Evolutionary conservation across 2,113 vertebrate species (phyloP).

Genomic region (Cynocephalus volans): DNA sequence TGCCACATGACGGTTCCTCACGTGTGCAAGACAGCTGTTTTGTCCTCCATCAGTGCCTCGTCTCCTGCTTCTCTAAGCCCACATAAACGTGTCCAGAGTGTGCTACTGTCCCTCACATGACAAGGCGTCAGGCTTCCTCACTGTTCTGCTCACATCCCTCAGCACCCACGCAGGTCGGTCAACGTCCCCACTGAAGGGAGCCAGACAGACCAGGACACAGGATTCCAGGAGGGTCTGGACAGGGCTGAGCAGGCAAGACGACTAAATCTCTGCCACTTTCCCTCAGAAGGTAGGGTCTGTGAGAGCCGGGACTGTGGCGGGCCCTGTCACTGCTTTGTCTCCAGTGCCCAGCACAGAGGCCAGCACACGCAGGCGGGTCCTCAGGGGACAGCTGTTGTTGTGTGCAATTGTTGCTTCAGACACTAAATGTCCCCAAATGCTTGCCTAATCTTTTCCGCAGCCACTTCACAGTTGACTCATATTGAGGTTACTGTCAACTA

Average conservation of each 20-base stretch:
- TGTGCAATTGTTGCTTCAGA: background rate
- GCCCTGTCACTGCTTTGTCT: background rate
- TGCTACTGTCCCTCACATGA: background rate
- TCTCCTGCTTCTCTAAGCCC: conserved; percentile 15
- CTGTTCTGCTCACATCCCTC: background rate
- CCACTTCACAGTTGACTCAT: background rate
- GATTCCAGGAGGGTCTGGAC: background rate
- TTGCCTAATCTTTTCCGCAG: background rate
- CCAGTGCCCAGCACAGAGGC: background rate
- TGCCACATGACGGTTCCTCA: background rate
- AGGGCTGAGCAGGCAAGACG: background rate
- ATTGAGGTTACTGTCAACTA: background rate
- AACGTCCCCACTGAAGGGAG: background rate
- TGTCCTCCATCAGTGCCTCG: background rate
- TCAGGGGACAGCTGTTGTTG: background rate
- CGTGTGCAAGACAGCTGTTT: background rate
- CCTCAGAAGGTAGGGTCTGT: background rate
- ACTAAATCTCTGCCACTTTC: background rate
- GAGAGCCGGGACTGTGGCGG: background rate
- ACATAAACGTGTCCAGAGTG: background rate
- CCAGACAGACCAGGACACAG: background rate
- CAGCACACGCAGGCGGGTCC: background rate
- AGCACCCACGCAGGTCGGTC: background rate
- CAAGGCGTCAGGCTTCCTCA: background rate
- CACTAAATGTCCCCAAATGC: no score